Conservation (phyloP, 1,140 invertebrate genomes). For the Polyergus mexicanus region DNA sequence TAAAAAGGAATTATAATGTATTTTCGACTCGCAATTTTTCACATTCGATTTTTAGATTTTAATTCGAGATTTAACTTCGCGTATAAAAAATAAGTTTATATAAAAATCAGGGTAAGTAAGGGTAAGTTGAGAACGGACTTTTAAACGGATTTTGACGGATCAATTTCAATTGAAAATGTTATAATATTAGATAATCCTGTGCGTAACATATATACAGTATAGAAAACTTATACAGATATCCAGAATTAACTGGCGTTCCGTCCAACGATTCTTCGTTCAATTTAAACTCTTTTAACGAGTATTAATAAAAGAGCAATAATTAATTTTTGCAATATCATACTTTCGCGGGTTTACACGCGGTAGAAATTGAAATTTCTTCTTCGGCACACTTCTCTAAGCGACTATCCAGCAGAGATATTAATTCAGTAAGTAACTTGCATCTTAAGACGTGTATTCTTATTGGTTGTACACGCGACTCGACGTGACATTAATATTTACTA, state of each 20-base stretch:
- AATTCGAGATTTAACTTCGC: neutral
- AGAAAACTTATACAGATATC: neutral
- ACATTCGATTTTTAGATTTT: slow-evolving; percentile 45
- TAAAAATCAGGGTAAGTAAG: neutral
- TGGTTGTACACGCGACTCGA: neutral
- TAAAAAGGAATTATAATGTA: slow-evolving; percentile 20
- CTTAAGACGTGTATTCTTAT: neutral
- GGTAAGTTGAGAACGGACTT: neutral
- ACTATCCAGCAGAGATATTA: no score
- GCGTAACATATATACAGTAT: neutral
- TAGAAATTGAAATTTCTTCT: neutral
- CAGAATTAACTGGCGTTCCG: neutral
- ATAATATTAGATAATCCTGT: neutral
- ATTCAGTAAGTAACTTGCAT: neutral
- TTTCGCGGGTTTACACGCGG: neutral
- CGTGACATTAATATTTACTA: slow-evolving; percentile 1
- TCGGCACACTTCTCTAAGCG: neutral
- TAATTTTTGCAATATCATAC: neutral
- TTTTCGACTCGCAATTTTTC: slow-evolving; percentile 19
- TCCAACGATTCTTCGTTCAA: neutral
- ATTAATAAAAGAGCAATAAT: neutral
- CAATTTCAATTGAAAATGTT: neutral
- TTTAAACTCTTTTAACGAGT: neutral
- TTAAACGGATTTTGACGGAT: neutral
- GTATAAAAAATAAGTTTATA: neutral